phyloP scores from a whole-genome alignment of 2,888 invertebrate species.

The Catocala sponsa region DNA sequence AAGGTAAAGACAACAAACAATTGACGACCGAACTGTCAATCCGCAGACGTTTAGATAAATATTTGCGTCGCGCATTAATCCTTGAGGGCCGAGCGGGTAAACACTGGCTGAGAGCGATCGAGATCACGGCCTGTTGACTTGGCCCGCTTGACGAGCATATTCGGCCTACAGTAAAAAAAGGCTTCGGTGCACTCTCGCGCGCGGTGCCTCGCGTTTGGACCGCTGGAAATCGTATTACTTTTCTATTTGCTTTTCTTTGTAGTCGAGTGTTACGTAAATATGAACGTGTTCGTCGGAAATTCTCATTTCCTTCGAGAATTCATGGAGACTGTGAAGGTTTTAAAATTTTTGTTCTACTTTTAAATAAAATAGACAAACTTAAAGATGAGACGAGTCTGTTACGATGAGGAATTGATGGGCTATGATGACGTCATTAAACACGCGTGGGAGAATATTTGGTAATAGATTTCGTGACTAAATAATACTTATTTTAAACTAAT shows the following conservation, averaged over 20 bases:
- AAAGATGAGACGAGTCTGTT: constrained; percentile 32
- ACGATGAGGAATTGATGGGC: constrained; percentile 27
- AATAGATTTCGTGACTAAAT: constrained; percentile 35
- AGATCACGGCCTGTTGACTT: constrained; percentile 83
- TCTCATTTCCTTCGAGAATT: constrained; percentile 81
- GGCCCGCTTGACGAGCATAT: constrained; percentile 61
- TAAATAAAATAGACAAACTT: constrained; percentile 44
- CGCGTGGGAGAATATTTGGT: constrained; percentile 33
- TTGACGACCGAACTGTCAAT: constrained; percentile 87
- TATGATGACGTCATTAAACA: constrained; percentile 35
- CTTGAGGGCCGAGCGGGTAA: constrained; percentile 77
- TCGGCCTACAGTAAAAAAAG: constrained; percentile 67
- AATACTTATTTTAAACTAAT: constrained; percentile 37
- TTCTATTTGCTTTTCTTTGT: constrained; percentile 86
- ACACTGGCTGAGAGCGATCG: constrained; percentile 76
- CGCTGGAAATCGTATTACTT: constrained; percentile 85
- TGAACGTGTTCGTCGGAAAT: constrained; percentile 81
- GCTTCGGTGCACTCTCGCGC: constrained; percentile 72
- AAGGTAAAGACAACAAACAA: constrained; percentile 87
- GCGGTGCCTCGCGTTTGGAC: constrained; percentile 58
- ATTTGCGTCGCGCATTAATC: constrained; percentile 87
- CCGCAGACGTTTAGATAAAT: constrained; percentile 86
- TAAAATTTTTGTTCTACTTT: constrained; percentile 48
- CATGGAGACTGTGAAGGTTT: constrained; percentile 62
- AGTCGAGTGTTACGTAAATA: constrained; percentile 87